These are phyloP conservation scores for Australoheros facetus DNA, from an alignment of 2,797 vertebrate genomes.

Conservation along the genomic window DNA sequence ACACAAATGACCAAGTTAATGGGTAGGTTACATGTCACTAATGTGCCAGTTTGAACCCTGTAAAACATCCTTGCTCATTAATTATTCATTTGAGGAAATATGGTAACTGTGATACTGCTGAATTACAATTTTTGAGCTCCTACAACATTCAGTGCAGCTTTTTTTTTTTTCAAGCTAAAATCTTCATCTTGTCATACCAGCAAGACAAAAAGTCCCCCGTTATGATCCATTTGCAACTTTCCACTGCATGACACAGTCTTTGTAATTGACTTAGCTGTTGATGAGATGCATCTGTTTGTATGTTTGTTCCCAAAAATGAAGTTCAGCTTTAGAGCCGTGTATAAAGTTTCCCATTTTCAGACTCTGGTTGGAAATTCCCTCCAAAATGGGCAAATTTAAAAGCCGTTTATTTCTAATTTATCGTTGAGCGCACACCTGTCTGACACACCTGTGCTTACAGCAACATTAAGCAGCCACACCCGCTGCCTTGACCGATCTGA, in stretches of 20 bases:
- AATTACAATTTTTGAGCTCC: too few species aligned
- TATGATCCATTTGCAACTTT: not conserved
- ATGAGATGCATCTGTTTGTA: not conserved
- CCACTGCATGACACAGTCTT: too few species aligned
- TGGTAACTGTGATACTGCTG: not conserved
- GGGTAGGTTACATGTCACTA: too few species aligned
- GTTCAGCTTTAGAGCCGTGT: not conserved
- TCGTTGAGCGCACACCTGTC: not conserved
- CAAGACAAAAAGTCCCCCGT: not conserved
- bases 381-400: not conserved
- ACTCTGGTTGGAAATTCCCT: not conserved
- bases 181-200: not conserved
- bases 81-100: too few species aligned
- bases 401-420: not conserved
- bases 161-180: not conserved
- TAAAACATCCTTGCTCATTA: too few species aligned
- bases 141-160: too few species aligned
- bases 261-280: not conserved
- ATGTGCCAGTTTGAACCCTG: too few species aligned
- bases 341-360: not conserved
- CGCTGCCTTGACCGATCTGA: not conserved
- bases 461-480: not conserved
- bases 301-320: not conserved
- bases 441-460: not conserved
- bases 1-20: not conserved